Conservation (phyloP, 1,140 invertebrate species). For the Rhizoglyphus robini region DNA sequence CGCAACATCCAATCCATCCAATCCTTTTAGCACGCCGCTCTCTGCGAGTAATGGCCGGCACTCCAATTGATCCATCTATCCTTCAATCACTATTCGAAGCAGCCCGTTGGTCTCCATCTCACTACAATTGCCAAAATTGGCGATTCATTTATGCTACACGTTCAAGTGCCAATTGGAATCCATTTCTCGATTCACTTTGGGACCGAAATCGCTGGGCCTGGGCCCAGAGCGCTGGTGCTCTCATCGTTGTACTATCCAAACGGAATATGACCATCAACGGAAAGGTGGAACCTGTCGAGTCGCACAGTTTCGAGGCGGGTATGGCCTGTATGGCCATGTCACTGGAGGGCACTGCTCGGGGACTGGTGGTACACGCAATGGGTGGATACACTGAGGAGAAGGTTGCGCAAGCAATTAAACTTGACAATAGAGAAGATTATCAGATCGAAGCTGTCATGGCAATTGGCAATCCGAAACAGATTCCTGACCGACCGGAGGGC, state of each 20-base stretch:
- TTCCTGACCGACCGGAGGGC: background rate
- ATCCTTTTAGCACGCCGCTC: background rate
- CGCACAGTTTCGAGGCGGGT: constrained; percentile 11
- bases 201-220: background rate
- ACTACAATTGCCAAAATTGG: constrained; percentile 15
- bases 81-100: constrained; percentile 4
- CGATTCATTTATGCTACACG: constrained; percentile 6
- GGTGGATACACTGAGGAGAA: background rate
- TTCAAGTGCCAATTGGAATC: background rate
- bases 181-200: background rate
- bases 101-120: constrained; percentile 9
- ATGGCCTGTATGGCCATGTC: constrained; percentile 9
- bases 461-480: background rate
- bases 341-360: constrained; percentile 10
- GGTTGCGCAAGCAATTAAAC: background rate
- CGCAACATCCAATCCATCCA: background rate
- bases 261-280: background rate
- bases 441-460: constrained; percentile 7
- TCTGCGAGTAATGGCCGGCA: background rate
- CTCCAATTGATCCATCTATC: background rate
- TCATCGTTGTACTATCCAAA: constrained; percentile 12
- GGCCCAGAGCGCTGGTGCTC: background rate
- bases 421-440: background rate
- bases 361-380: constrained; percentile 11
- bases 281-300: background rate